Conservation (phyloP, 2,888 invertebrate species). For the Calliphora vomitoria region DNA sequence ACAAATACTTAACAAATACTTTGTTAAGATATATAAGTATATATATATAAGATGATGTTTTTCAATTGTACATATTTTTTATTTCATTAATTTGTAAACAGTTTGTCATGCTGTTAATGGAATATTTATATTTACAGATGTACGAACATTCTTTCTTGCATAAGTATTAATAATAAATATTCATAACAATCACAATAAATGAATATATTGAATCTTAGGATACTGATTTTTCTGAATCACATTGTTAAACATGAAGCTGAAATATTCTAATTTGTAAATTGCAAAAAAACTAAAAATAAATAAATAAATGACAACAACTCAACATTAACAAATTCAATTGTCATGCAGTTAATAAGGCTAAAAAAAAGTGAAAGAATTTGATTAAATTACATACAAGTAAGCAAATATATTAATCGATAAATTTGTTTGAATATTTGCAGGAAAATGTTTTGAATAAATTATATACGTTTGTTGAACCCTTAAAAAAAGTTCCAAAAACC, state of each 20-base stretch:
- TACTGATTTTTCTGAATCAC: neutral
- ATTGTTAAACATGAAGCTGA: neutral
- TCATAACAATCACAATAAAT: conserved; percentile 3
- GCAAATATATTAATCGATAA: no score
- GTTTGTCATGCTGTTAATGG: conserved; percentile 36
- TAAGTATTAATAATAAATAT: neutral
- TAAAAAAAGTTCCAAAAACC: no score
- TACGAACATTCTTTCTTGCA: neutral
- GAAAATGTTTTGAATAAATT: no score
- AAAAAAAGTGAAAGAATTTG: neutral
- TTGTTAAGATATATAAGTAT: neutral
- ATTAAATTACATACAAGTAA: neutral
- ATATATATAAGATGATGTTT: conserved; percentile 9
- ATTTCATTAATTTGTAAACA: conserved; percentile 36
- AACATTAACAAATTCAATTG: neutral
- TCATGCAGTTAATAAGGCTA: neutral
- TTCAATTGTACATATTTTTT: conserved; percentile 15
- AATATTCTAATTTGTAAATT: neutral
- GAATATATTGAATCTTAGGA: neutral
- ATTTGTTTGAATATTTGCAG: no score
- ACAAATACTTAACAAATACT: conserved; percentile 17
- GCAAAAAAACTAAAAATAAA: neutral
- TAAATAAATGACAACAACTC: neutral
- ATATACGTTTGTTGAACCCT: no score
- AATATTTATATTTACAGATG: neutral